Percentiles rank a stretch among this genome's conserved stretches.
phyloP scores from a whole-genome alignment of 1,140 invertebrate genomes.

The Drosophila neocordata region DNA sequence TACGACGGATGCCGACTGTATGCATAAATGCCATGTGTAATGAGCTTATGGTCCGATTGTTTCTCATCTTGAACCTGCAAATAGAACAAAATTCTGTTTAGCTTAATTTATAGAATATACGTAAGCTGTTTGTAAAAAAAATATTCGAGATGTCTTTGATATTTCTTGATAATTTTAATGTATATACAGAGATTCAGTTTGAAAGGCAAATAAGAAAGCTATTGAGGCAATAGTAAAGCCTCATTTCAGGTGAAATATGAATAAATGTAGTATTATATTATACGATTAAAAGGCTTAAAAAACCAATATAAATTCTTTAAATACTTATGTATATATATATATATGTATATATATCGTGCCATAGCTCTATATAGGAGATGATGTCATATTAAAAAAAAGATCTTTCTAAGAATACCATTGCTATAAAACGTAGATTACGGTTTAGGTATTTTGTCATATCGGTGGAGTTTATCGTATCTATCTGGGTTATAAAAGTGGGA shows the following conservation, averaged over 20 bases:
- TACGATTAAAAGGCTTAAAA: no score
- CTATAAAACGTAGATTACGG: background rate
- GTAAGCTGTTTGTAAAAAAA: no score
- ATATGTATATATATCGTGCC: no score
- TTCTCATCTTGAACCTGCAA: slow-evolving; percentile 88
- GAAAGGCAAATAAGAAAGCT: background rate
- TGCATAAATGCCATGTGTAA: slow-evolving; percentile 95
- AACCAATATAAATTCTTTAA: background rate
- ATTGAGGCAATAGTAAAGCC: background rate
- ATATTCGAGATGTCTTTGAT: no score
- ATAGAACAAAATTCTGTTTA: background rate
- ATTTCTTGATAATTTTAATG: no score
- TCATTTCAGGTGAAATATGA: no score
- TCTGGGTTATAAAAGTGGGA: background rate
- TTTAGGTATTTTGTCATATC: background rate
- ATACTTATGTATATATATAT: no score
- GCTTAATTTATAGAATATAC: background rate
- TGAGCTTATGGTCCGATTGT: slow-evolving; percentile 91
- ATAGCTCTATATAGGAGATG: background rate
- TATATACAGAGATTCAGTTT: background rate
- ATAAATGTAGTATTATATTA: no score
- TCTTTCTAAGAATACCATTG: background rate
- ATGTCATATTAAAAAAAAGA: background rate
- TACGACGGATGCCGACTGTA: slow-evolving; percentile 95
- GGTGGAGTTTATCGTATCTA: background rate